Percentiles rank a stretch among this genome's conserved stretches.
Conservation (phyloP, 2,797 vertebrate genomes). For the Smutsia gigantea region DNA sequence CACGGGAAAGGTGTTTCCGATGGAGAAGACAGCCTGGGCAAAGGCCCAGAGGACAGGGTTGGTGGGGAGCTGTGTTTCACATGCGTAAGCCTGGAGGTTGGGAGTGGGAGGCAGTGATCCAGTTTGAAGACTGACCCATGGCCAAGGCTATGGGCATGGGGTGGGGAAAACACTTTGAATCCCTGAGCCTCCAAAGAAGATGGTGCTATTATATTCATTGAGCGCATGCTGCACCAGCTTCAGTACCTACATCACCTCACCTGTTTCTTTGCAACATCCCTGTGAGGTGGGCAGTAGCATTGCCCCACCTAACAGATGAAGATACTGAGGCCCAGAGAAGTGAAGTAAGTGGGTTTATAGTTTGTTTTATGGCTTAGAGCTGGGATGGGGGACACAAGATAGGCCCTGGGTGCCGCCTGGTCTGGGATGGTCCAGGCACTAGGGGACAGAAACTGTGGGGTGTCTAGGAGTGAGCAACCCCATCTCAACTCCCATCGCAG, state of each 20-base stretch:
- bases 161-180: not conserved
- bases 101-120: no score
- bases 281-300: no score
- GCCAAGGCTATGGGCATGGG: not conserved
- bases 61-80: no score
- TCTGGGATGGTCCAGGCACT: not conserved
- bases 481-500: constrained; percentile 61
- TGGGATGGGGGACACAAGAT: not conserved
- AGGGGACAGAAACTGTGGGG: rapidly evolving
- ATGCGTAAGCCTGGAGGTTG: not conserved
- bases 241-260: not conserved
- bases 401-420: not conserved
- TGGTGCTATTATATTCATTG: rapidly evolving
- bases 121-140: not conserved
- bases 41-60: not conserved
- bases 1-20: not conserved
- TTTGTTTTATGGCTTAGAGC: not conserved
- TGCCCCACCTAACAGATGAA: not conserved
- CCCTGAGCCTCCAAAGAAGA: rapidly evolving
- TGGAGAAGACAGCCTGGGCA: not conserved
- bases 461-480: not conserved
- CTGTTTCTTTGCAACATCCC: not conserved
- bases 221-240: not conserved
- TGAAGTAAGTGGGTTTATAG: not conserved
- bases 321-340: not conserved